phyloP scores from a whole-genome alignment of 2,888 invertebrate genomes.

The Automeris io region DNA sequence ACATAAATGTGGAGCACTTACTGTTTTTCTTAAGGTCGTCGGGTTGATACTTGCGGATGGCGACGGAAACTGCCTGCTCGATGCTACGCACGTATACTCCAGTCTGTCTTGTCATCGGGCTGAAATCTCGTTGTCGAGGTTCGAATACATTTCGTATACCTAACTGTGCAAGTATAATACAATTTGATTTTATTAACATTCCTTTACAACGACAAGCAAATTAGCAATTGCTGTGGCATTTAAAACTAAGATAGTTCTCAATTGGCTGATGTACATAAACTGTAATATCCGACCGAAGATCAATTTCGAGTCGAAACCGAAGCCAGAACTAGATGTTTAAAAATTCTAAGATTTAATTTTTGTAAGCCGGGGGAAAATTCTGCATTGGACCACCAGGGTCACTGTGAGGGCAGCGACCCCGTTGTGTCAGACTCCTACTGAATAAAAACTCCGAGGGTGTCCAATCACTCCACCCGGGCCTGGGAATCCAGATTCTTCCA shows the following conservation, averaged over 20 bases:
- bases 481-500: too few species aligned
- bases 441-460: too few species aligned
- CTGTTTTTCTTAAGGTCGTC: conserved; percentile 72
- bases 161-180: conserved; percentile 76
- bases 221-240: background rate
- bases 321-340: too few species aligned
- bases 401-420: too few species aligned
- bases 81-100: conserved; percentile 89
- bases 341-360: too few species aligned
- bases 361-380: too few species aligned
- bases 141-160: conserved; percentile 88
- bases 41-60: conserved; percentile 85
- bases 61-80: conserved; percentile 89
- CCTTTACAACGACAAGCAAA: background rate
- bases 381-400: too few species aligned
- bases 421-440: too few species aligned
- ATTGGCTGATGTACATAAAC: background rate
- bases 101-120: conserved; percentile 86
- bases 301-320: too few species aligned
- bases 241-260: background rate
- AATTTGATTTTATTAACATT: background rate
- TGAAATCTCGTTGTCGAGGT: conserved; percentile 86
- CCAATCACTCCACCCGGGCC: too few species aligned
- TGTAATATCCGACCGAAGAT: too few species aligned
- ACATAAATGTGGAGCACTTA: conserved; percentile 34